These are phyloP conservation scores for Aurelia aurita DNA, from an alignment of 30 jellyfish, hydroid and myxozoan species.

Conservation along the genomic window DNA sequence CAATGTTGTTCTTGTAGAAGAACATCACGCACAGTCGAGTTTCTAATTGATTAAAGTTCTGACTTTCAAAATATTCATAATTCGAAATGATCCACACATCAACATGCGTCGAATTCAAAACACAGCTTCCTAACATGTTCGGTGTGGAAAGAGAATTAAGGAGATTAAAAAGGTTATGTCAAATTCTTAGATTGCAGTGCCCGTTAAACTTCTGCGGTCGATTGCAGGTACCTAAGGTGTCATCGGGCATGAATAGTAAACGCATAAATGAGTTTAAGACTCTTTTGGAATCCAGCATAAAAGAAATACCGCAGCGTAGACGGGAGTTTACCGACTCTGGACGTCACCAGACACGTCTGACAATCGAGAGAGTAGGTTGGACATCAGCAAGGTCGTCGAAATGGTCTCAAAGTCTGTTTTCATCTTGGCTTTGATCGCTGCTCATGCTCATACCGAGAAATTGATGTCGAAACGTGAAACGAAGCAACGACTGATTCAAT, in stretches of 20 bases:
- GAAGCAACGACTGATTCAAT: constrained; percentile 19
- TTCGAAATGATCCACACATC: neutral
- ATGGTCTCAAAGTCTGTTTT: neutral
- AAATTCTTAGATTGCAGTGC: constrained; percentile 46
- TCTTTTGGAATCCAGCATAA: neutral
- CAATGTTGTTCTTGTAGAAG: too few species aligned
- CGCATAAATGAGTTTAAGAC: constrained; percentile 6
- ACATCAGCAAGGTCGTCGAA: neutral
- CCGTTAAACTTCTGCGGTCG: constrained; percentile 52
- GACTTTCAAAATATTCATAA: too few species aligned
- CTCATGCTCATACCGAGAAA: neutral
- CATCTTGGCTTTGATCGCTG: neutral
- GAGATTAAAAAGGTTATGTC: constrained; percentile 33
- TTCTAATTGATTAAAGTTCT: neutral
- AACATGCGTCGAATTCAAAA: neutral
- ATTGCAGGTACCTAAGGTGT: constrained; percentile 59
- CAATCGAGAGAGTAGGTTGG: neutral
- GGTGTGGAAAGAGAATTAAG: constrained; percentile 25
- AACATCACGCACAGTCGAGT: too few species aligned
- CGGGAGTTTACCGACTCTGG: neutral
- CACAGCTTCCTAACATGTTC: neutral
- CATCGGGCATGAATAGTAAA: constrained; percentile 47
- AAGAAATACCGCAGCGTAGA: constrained; percentile 3
- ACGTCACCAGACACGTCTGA: neutral
- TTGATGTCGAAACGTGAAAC: constrained; percentile 8